Percentiles rank a stretch among this genome's conserved stretches.
Conservation (phyloP, 2,113 vertebrate species). For the Alethe castanea region DNA sequence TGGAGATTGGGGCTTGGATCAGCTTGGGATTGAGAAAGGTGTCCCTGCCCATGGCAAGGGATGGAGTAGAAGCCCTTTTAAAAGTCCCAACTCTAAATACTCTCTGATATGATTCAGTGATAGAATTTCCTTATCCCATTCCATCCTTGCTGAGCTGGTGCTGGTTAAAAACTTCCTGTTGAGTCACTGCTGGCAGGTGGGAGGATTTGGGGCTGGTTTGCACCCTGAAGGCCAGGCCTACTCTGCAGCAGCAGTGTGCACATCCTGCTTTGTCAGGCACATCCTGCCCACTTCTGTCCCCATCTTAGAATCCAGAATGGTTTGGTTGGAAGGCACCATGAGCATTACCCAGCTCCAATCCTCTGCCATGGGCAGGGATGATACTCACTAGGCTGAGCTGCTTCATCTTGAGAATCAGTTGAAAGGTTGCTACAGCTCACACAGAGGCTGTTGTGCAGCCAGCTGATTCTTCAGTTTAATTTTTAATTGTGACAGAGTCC, state of each 20-base stretch:
- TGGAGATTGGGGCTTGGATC: not conserved
- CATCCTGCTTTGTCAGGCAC: not conserved
- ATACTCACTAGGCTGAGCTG: not conserved
- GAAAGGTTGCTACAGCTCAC: not conserved
- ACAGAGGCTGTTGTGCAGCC: not conserved
- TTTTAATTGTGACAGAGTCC: not conserved
- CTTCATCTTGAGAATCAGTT: not conserved
- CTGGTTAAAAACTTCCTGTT: conserved; percentile 21
- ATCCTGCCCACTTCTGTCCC: not conserved
- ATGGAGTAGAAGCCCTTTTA: not conserved
- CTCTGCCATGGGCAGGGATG: not conserved
- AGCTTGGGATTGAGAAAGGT: accelerated
- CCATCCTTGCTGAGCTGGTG: not conserved
- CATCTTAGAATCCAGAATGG: not conserved
- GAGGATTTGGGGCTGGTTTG: not conserved
- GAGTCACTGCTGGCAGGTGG: not conserved
- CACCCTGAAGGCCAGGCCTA: not conserved
- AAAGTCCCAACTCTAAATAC: not conserved
- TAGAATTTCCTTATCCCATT: not conserved
- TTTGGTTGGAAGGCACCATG: not conserved
- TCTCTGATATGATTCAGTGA: not conserved
- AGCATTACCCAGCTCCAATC: not conserved
- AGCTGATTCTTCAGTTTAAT: not conserved
- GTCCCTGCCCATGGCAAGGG: not conserved
- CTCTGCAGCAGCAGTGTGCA: not conserved